Evolutionary conservation across 2,888 invertebrate species (phyloP).

Genomic region (Hyles lineata): DNA sequence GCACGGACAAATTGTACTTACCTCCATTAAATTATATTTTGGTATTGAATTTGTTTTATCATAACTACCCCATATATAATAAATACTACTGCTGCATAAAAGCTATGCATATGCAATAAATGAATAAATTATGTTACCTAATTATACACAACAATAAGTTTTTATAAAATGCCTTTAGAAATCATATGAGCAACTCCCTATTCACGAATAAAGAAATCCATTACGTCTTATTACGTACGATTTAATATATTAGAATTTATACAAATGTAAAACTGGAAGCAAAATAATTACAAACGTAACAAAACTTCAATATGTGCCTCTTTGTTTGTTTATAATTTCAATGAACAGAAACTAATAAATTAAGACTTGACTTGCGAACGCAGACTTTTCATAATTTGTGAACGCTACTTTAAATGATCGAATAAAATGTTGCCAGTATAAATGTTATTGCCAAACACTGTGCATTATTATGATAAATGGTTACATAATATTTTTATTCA

Average conservation of each 20-base stretch:
- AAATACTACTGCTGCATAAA: too few relatives aligned
- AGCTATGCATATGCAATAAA: too few relatives aligned
- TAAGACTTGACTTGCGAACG: background rate
- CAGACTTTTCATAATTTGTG: background rate
- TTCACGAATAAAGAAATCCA: background rate
- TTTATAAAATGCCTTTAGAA: background rate
- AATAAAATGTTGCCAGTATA: slow-evolving; percentile 11
- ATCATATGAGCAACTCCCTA: background rate
- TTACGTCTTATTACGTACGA: background rate
- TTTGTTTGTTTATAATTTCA: background rate
- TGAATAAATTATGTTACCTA: too few relatives aligned
- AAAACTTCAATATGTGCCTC: background rate
- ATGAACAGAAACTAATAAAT: background rate
- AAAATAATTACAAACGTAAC: background rate
- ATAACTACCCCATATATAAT: background rate
- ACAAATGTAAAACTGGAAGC: background rate
- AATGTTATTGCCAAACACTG: background rate
- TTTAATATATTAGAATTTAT: background rate
- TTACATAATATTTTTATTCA: background rate
- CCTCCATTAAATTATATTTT: background rate
- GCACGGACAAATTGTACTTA: background rate
- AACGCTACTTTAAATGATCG: slow-evolving; percentile 10
- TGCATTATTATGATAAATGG: background rate
- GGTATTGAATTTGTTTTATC: background rate
- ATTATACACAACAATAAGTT: too few relatives aligned